Evolutionary conservation across 2,797 vertebrate genomes (phyloP).

Genomic region (Pangasius sanitwongsei): DNA sequence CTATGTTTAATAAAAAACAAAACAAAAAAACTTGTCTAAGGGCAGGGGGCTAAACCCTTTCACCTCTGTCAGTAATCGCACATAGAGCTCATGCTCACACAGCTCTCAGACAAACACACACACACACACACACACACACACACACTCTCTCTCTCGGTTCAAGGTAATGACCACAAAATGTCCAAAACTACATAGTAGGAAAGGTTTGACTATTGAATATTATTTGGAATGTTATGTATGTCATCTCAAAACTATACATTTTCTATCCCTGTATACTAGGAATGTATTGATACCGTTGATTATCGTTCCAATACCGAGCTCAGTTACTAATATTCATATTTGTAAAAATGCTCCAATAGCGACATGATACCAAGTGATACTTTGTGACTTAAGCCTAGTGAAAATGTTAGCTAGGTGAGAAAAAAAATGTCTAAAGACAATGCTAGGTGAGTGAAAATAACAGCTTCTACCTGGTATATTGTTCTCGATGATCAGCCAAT

Average conservation of each 20-base stretch:
- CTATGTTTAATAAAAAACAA: conserved; percentile 6
- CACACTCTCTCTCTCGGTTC: not conserved
- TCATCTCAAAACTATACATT: not conserved
- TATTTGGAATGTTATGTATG: not conserved
- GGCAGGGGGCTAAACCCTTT: not conserved
- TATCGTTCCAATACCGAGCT: not conserved
- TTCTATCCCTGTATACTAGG: not conserved
- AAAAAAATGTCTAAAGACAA: not conserved
- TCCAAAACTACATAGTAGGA: not conserved
- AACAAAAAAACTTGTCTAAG: not conserved
- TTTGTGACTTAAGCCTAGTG: not conserved
- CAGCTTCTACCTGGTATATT: not conserved
- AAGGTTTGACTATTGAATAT: not conserved
- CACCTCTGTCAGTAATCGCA: not conserved
- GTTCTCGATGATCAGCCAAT: not conserved
- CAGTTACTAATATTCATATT: not conserved
- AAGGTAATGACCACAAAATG: not conserved
- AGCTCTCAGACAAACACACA: not conserved
- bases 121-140: not conserved
- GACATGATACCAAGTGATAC: not conserved
- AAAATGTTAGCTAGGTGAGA: not conserved
- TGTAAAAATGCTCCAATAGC: not conserved
- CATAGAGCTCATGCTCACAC: not conserved
- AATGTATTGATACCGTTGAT: not conserved
- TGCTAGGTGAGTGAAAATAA: not conserved